Conservation (phyloP, 2,888 invertebrate species). For the Agonopterix alstromeriana region DNA sequence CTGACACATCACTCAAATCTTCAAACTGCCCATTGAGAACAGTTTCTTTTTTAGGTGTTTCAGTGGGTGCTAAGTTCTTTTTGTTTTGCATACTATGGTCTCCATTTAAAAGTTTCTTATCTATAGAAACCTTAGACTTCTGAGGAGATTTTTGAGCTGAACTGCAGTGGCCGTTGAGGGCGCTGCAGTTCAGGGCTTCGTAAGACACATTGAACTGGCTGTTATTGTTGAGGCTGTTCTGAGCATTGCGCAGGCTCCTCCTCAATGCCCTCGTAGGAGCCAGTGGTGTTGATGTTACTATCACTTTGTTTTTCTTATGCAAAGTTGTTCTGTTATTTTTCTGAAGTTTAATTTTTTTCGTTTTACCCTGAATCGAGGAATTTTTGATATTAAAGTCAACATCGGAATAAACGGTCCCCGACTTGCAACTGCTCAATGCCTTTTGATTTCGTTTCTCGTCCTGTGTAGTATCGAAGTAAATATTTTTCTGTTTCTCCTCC, state of each 20-base stretch:
- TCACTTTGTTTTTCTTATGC: slow-evolving; percentile 47
- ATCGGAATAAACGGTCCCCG: slow-evolving; percentile 35
- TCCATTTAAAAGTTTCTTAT: slow-evolving; percentile 19
- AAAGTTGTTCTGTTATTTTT: slow-evolving; percentile 30
- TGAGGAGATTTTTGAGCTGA: slow-evolving; percentile 15
- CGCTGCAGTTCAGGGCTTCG: slow-evolving; percentile 32
- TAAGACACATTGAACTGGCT: slow-evolving; percentile 43
- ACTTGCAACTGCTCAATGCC: slow-evolving; percentile 32
- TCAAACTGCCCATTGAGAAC: slow-evolving; percentile 52
- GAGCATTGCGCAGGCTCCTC: slow-evolving; percentile 49
- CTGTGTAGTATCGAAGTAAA: slow-evolving; percentile 49
- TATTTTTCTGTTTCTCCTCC: slow-evolving; percentile 40
- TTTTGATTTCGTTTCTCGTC: slow-evolving; percentile 14
- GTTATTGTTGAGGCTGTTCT: slow-evolving; percentile 33
- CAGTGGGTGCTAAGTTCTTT: slow-evolving; percentile 18
- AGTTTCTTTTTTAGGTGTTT: slow-evolving; percentile 11
- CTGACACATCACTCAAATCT: slow-evolving; percentile 66
- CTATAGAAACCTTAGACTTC: slow-evolving; percentile 18
- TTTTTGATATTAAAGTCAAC: slow-evolving; percentile 58
- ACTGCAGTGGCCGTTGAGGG: slow-evolving; percentile 18
- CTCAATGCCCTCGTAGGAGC: slow-evolving; percentile 29
- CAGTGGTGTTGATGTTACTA: slow-evolving; percentile 54
- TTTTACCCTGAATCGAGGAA: slow-evolving; percentile 36
- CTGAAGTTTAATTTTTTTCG: slow-evolving; percentile 37
- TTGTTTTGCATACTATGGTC: slow-evolving; percentile 25